phyloP scores from a whole-genome alignment of 1,140 invertebrate species.

The Trichonephila clavata region DNA sequence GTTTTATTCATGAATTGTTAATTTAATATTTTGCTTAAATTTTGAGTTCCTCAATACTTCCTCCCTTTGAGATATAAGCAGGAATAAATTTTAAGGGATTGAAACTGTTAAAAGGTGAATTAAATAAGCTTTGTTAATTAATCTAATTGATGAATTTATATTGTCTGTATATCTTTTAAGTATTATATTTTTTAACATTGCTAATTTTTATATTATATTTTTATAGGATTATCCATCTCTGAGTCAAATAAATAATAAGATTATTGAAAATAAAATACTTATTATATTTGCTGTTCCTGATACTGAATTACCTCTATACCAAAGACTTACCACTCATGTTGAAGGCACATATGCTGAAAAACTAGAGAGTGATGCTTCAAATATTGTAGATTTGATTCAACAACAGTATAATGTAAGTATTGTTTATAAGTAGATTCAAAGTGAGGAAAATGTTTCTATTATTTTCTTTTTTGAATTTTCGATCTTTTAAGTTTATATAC shows the following conservation, averaged over 20 bases:
- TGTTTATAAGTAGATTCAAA: background rate
- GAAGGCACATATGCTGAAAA: slow-evolving; percentile 90
- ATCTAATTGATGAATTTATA: no score
- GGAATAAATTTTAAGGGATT: no score
- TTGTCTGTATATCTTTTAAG: no score
- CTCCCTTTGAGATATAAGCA: no score
- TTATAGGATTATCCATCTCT: slow-evolving; percentile 97
- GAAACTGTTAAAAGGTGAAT: no score
- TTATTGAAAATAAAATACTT: slow-evolving; percentile 96
- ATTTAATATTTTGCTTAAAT: no score
- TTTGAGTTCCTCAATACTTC: no score
- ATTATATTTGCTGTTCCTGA: slow-evolving; percentile 98
- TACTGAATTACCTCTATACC: slow-evolving; percentile 90
- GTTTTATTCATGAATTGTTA: background rate
- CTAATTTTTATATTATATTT: background rate
- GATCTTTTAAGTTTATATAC: no score
- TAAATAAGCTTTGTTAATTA: no score
- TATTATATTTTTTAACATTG: no score
- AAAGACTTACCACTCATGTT: slow-evolving; percentile 88
- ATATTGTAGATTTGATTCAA: slow-evolving; percentile 94
- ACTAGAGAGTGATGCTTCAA: slow-evolving; percentile 92
- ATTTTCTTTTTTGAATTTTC: no score
- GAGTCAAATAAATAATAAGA: slow-evolving; percentile 89
- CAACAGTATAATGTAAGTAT: slow-evolving; percentile 90
- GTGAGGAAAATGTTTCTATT: no score